Evolutionary conservation across 2,113 vertebrate species (phyloP).

Genomic region (Tenrec ecaudatus): DNA sequence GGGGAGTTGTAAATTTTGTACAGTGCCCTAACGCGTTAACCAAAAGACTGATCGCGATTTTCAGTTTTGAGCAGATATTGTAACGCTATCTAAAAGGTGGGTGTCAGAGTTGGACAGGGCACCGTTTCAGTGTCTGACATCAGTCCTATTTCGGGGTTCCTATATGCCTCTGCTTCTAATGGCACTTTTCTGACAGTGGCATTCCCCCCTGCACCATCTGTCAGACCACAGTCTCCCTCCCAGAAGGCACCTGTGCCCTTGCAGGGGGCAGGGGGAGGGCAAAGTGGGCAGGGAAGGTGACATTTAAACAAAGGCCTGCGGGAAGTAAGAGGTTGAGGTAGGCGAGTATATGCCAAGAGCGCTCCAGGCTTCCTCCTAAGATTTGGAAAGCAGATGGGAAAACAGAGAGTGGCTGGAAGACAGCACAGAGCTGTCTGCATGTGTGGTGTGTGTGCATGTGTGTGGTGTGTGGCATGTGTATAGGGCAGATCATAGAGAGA

Average conservation of each 20-base stretch:
- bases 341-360: not conserved
- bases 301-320: not conserved
- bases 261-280: not conserved
- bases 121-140: not conserved
- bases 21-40: not conserved
- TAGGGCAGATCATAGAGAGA: not conserved
- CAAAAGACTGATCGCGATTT: not conserved
- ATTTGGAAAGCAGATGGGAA: not conserved
- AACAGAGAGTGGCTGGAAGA: not conserved
- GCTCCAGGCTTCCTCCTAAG: not conserved
- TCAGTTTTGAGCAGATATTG: not conserved
- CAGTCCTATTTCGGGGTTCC: not conserved
- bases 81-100: not conserved
- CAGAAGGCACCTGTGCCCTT: too few species aligned
- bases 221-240: not conserved
- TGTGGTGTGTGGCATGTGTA: too few species aligned
- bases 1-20: not conserved
- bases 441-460: too few species aligned
- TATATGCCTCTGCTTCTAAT: not conserved
- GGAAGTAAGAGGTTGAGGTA: not conserved
- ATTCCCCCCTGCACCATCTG: fast-evolving
- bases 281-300: not conserved
- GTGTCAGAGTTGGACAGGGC: not conserved
- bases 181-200: fast-evolving
- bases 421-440: not conserved